phyloP scores from a whole-genome alignment of 2,797 vertebrate genomes.

The Chelidonichthys spinosus region DNA sequence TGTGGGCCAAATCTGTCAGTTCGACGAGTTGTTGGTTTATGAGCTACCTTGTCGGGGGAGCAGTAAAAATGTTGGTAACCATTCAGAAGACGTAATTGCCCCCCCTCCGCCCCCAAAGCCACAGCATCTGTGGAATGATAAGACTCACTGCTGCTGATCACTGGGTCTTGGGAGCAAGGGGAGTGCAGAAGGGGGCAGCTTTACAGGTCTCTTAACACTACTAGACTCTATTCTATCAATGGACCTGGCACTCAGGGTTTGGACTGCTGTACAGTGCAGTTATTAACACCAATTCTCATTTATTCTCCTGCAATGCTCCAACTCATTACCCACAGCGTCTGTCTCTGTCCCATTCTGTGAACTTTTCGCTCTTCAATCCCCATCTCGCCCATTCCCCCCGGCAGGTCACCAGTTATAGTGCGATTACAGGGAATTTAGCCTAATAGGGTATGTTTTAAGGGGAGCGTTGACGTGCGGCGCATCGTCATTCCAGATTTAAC shows the following conservation, averaged over 20 bases:
- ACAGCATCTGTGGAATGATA: conserved; percentile 58
- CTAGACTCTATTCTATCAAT: conserved; percentile 53
- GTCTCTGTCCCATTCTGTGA: neutral
- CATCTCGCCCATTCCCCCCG: conserved; percentile 10
- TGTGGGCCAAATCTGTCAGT: conserved; percentile 65
- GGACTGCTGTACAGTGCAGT: conserved; percentile 29
- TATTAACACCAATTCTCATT: conserved; percentile 37
- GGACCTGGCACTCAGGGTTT: conserved; percentile 35
- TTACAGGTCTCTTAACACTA: conserved; percentile 70
- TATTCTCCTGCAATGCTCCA: no score
- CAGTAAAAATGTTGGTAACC: conserved; percentile 69
- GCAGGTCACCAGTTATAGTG: conserved; percentile 32
- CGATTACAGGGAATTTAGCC: conserved; percentile 45
- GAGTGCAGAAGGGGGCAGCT: conserved; percentile 55
- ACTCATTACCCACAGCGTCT: neutral
- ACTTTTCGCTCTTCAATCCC: conserved; percentile 13
- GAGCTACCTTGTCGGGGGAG: conserved; percentile 63
- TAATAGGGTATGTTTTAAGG: conserved; percentile 44
- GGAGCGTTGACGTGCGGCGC: conserved; percentile 14
- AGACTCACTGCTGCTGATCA: conserved; percentile 62
- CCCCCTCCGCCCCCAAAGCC: conserved; percentile 40
- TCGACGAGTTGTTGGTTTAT: conserved; percentile 67
- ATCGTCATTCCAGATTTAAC: conserved; percentile 42
- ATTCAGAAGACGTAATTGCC: conserved; percentile 64
- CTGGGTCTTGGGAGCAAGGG: conserved; percentile 45